phyloP scores from a whole-genome alignment of 2,888 invertebrate genomes.

The Lagria hirta region DNA sequence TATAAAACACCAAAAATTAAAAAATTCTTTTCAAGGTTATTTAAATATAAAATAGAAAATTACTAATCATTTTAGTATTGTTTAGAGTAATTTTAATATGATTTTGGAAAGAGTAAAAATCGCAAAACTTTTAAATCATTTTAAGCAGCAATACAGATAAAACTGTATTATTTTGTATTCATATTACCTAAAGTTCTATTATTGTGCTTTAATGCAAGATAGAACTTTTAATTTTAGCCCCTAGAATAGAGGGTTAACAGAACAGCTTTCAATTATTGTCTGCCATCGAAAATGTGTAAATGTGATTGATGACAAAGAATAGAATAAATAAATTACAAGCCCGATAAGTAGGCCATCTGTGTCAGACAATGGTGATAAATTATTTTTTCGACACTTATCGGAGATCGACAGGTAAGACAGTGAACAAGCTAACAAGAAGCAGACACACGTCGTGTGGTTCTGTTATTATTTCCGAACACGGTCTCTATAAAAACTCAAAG shows the following conservation, averaged over 20 bases:
- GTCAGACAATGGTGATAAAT: constrained; percentile 27
- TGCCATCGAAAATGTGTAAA: constrained; percentile 20
- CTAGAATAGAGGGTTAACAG: constrained; percentile 15
- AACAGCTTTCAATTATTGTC: constrained; percentile 12
- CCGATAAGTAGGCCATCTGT: constrained; percentile 29
- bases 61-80: too few relatives aligned
- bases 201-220: too few relatives aligned
- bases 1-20: too few relatives aligned
- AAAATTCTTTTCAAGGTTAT: too few relatives aligned
- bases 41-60: too few relatives aligned
- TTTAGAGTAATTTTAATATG: too few relatives aligned
- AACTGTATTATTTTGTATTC: too few relatives aligned
- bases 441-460: constrained; percentile 33
- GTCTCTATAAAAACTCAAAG: constrained; percentile 30
- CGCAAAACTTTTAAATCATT: too few relatives aligned
- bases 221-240: too few relatives aligned
- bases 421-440: constrained; percentile 30
- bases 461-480: constrained; percentile 42
- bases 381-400: constrained; percentile 30
- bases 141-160: too few relatives aligned
- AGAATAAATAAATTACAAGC: constrained; percentile 27
- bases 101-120: too few relatives aligned
- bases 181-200: too few relatives aligned
- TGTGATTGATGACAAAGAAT: constrained; percentile 17
- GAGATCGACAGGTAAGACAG: constrained; percentile 24